Percentiles rank a stretch among this genome's conserved stretches.
Conservation (phyloP, 92 coral and sea anemone genomes). For the Epizoanthus ramosus region DNA sequence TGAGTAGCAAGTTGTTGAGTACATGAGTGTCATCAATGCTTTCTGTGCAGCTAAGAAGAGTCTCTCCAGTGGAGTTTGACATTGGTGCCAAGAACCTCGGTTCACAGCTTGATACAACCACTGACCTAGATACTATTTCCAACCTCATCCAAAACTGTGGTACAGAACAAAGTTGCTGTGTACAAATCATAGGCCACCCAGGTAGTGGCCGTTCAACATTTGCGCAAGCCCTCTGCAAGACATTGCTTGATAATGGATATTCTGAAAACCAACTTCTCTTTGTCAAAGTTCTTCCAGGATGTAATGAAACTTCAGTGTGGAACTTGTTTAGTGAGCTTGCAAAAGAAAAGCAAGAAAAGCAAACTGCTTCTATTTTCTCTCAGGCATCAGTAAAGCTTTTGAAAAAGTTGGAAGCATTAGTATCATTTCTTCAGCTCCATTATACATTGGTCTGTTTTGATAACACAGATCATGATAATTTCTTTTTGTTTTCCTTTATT, state of each 20-base stretch:
- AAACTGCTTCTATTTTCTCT: constrained; percentile 58
- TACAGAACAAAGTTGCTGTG: constrained; percentile 20
- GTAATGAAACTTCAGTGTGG: constrained; percentile 67
- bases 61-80: constrained; percentile 27
- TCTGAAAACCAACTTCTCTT: constrained; percentile 55
- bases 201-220: constrained; percentile 90
- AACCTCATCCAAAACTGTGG: neutral
- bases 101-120: constrained; percentile 4
- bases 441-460: constrained; percentile 81
- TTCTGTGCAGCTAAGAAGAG: constrained; percentile 17
- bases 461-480: constrained; percentile 56
- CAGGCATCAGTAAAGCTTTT: constrained; percentile 50
- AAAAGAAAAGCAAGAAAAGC: constrained; percentile 64
- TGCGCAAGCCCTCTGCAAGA: constrained; percentile 60
- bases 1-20: neutral
- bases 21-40: constrained; percentile 9
- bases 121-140: neutral
- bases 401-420: constrained; percentile 55
- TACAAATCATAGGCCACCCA: constrained; percentile 66
- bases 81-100: neutral
- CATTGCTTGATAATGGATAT: constrained; percentile 33
- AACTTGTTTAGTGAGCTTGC: constrained; percentile 66
- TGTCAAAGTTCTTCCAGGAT: constrained; percentile 53
- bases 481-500: constrained; percentile 52
- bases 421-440: constrained; percentile 49